A percentile compares a stretch with the other conserved stretches of the same genome.
Evolutionary conservation across 35 echinoderm and acorn worm genomes (phyloP).

Genomic region (Apostichopus parvimensis): DNA sequence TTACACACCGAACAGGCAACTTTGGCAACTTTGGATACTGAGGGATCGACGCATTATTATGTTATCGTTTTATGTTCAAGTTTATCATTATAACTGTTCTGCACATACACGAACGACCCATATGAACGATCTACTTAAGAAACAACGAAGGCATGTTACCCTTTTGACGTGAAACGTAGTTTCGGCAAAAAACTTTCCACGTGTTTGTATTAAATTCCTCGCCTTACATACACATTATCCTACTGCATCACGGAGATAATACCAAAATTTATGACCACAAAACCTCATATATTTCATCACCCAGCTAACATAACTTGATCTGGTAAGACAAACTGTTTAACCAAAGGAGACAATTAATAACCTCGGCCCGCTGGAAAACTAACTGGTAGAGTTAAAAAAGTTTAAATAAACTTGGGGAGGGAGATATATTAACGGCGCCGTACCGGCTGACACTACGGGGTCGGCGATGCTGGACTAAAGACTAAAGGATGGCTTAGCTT

Average conservation of each 20-base stretch:
- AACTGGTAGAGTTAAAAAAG: conserved; percentile 47
- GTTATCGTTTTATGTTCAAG: too few species aligned
- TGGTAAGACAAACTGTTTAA: conserved; percentile 56
- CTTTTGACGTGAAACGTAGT: not conserved
- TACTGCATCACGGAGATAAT: conserved; percentile 25
- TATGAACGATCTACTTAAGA: not conserved
- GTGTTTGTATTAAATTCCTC: conserved; percentile 50
- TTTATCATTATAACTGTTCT: too few species aligned
- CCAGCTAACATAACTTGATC: conserved; percentile 49
- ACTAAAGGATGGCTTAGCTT: not conserved
- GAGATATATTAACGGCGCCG: conserved; percentile 57
- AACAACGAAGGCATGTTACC: not conserved
- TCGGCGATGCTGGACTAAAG: not conserved
- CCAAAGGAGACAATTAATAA: conserved; percentile 47
- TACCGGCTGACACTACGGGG: conserved; percentile 29
- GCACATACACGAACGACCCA: too few species aligned
- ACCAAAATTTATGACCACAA: conserved; percentile 28
- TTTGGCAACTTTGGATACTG: too few species aligned
- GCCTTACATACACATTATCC: conserved; percentile 53
- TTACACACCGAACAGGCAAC: too few species aligned
- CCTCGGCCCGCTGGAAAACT: not conserved
- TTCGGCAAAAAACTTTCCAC: not conserved
- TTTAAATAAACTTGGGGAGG: conserved; percentile 42
- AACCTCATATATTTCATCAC: conserved; percentile 57
- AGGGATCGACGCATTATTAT: too few species aligned